Base-by-base conservation (phyloP, 2,113 vertebrate species). In the Tachysurus fulvidraco region DNA sequence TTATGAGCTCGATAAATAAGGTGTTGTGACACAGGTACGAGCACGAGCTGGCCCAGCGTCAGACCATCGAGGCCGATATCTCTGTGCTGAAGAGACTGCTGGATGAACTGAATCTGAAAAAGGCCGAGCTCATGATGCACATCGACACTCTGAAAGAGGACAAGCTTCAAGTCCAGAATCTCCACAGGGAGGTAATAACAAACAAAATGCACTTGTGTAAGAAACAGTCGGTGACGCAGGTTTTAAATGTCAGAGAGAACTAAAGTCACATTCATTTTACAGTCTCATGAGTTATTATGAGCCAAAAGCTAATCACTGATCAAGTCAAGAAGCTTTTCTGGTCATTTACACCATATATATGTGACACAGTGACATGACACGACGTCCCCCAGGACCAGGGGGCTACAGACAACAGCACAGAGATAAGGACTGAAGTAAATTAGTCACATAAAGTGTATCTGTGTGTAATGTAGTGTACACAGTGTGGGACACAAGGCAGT, bases 1-100 rank as follows among this genome's bases (percentile, higher is more conserved):
- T 55, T 14, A 14, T 55, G 17, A 21, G 57, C 57, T 59, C 21
- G 57, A 59, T 59, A 59, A 65, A 28, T 65, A 25, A 28, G 12
- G 10, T 11, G 65, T 69, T 28, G 11, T 12, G 25, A 59, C 81
- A 1, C 85, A 93, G 92, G 87, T 92, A 83, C 13, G 90, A 92
- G 81, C 89, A 88, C 0, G 98, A 98, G 93, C 85, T 96, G 92
- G 86, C 92, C 76, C 93, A 97, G 95, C 95, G 95, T 0, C 16
- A 95, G 93, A 96, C 95, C 0, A 96, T 97, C 89, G 97, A 98
- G 92, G 90, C 94, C 0, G 97, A 98, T 73, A 96, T 96, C 90
- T 93, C 91, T 0, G 95, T 96, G 2, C 87, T 97, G 84, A 94
- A 83, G 88, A 90, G 86, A 6, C 90, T 95, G 44, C 92, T 96